Evolutionary conservation across 2,113 vertebrate genomes (phyloP).

Genomic region (Protobothrops mucrosquamatus): DNA sequence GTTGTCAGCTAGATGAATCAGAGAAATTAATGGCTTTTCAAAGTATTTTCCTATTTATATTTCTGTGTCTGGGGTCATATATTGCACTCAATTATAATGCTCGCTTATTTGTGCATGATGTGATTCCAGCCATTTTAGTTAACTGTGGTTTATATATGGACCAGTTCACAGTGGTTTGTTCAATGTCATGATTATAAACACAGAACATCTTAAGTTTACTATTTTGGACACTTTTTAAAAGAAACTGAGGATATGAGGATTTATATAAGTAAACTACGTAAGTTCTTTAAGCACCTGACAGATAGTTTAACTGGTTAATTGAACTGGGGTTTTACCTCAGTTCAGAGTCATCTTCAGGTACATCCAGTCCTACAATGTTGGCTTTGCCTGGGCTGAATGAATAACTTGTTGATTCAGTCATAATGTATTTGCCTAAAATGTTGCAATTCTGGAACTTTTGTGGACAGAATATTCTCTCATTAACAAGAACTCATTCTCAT

Average conservation of each 20-base stretch:
- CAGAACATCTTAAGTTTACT: not conserved
- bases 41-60: not conserved
- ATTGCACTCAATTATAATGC: not conserved
- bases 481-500: not conserved
- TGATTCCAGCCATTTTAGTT: not conserved
- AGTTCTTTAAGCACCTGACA: not conserved
- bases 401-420: not conserved
- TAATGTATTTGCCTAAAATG: not conserved
- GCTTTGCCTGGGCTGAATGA: not conserved
- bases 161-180: not conserved
- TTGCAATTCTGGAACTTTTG: not conserved
- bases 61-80: not conserved
- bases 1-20: not conserved
- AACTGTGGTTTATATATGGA: not conserved
- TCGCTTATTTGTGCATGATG: accelerated
- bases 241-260: not conserved
- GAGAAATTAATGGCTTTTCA: not conserved
- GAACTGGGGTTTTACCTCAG: not conserved
- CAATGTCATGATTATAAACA: not conserved
- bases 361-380: not conserved
- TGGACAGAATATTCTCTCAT: not conserved
- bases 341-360: not conserved
- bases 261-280: not conserved
- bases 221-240: not conserved
- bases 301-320: not conserved